These are phyloP conservation scores for Horisme vitalbata DNA, from an alignment of 2,888 invertebrate species.

Conservation along the genomic window DNA sequence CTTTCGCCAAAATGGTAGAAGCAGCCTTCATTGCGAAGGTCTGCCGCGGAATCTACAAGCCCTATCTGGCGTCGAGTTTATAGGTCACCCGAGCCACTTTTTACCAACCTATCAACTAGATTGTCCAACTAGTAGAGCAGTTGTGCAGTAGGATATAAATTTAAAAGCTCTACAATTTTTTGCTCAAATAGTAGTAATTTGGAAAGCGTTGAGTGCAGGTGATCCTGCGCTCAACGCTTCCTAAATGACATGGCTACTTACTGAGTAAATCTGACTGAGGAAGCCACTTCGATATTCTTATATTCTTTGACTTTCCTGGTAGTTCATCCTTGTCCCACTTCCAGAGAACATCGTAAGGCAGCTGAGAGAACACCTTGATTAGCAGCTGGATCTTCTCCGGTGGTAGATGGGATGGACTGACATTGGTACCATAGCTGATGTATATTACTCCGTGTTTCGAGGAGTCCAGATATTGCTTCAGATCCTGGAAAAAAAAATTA, in stretches of 20 bases:
- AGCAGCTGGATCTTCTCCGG: conserved; percentile 47
- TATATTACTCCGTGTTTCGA: conserved; percentile 65
- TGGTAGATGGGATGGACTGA: conserved; percentile 50
- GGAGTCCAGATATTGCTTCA: conserved; percentile 56
- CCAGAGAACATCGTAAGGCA: conserved; percentile 68
- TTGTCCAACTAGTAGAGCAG: too few relatives aligned
- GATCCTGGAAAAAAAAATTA: conserved; percentile 41
- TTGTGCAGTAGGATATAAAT: too few relatives aligned
- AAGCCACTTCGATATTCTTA: conserved; percentile 60
- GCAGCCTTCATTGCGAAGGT: too few relatives aligned
- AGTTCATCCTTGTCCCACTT: conserved; percentile 59
- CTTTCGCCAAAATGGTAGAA: too few relatives aligned
- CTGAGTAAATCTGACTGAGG: conserved; percentile 67
- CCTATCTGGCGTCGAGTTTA: too few relatives aligned
- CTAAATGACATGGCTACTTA: conserved; percentile 29
- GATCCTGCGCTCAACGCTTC: too few relatives aligned
- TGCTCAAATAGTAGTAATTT: too few relatives aligned
- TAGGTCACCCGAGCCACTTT: too few relatives aligned
- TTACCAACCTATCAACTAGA: too few relatives aligned
- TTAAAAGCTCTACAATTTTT: too few relatives aligned
- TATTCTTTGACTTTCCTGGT: conserved; percentile 50
- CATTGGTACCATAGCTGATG: conserved; percentile 68
- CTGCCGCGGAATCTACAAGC: too few relatives aligned
- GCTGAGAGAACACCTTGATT: conserved; percentile 51
- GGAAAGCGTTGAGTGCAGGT: too few relatives aligned